Evolutionary conservation across 1,140 invertebrate species (phyloP).

Genomic region (Apis mellifera): DNA sequence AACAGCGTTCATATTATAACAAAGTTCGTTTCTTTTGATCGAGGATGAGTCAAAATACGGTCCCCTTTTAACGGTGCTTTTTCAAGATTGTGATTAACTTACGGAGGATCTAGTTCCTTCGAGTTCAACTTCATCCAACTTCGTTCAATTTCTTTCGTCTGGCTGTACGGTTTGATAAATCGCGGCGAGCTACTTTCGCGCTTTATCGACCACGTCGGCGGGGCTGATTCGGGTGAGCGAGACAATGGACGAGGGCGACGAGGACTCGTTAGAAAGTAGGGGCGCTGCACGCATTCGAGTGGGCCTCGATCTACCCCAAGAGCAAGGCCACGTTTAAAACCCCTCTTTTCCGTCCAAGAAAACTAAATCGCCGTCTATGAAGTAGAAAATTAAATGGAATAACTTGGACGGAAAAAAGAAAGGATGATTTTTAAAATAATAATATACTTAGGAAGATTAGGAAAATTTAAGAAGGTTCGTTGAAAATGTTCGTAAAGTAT

Average conservation of each 20-base stretch:
- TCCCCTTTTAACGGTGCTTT: too few species aligned
- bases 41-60: too few species aligned
- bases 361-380: neutral
- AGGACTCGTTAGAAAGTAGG: constrained; percentile 23
- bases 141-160: constrained; percentile 12
- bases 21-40: too few species aligned
- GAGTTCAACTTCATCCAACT: neutral
- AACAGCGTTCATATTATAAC: too few species aligned
- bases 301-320: constrained; percentile 24
- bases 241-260: constrained; percentile 31
- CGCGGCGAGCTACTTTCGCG: constrained; percentile 38
- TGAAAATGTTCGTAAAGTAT: neutral
- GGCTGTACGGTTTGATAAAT: neutral
- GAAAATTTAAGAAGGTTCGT: too few species aligned
- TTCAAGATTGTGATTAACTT: too few species aligned
- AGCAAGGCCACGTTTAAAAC: constrained; percentile 36
- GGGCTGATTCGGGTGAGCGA: constrained; percentile 18
- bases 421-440: too few species aligned
- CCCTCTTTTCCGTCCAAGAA: neutral
- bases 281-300: constrained; percentile 19
- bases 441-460: too few species aligned
- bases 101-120: neutral
- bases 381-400: too few species aligned
- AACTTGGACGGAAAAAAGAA: too few species aligned
- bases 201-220: constrained; percentile 49